Percentiles rank a stretch among this genome's conserved stretches.
Evolutionary conservation across 2,888 invertebrate genomes (phyloP).

Genomic region (Actias luna): DNA sequence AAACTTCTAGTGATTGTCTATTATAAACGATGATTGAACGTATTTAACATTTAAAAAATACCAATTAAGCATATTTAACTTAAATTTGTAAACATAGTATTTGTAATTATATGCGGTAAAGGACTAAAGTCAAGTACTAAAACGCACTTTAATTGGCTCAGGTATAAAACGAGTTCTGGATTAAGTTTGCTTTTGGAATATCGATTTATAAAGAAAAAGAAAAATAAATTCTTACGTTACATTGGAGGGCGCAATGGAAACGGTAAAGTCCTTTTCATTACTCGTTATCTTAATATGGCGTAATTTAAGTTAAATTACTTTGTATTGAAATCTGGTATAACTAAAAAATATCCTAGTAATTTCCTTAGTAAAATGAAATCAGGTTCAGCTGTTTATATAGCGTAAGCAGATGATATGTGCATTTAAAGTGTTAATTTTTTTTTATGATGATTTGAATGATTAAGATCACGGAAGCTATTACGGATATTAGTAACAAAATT

Average conservation of each 20-base stretch:
- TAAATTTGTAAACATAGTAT: neutral
- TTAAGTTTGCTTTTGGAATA: slow-evolving; percentile 1
- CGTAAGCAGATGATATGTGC: too few species aligned
- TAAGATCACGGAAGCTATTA: too few species aligned
- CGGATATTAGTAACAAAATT: too few species aligned
- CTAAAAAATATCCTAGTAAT: neutral
- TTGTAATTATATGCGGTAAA: neutral
- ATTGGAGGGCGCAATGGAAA: neutral
- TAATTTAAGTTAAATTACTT: neutral
- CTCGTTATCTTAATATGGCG: neutral
- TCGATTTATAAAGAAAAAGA: neutral
- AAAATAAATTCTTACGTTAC: neutral
- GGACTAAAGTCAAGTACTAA: neutral
- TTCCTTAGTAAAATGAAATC: neutral
- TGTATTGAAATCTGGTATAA: neutral
- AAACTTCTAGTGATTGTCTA: too few species aligned
- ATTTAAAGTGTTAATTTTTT: too few species aligned
- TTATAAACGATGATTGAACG: too few species aligned
- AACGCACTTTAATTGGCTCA: neutral
- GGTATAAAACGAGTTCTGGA: slow-evolving; percentile 5
- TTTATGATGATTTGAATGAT: too few species aligned
- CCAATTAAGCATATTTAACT: neutral
- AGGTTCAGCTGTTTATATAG: too few species aligned
- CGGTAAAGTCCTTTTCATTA: neutral
- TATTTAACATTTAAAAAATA: neutral